Conservation (phyloP, 2,797 vertebrate genomes). For the Thripadectes ignobilis region DNA sequence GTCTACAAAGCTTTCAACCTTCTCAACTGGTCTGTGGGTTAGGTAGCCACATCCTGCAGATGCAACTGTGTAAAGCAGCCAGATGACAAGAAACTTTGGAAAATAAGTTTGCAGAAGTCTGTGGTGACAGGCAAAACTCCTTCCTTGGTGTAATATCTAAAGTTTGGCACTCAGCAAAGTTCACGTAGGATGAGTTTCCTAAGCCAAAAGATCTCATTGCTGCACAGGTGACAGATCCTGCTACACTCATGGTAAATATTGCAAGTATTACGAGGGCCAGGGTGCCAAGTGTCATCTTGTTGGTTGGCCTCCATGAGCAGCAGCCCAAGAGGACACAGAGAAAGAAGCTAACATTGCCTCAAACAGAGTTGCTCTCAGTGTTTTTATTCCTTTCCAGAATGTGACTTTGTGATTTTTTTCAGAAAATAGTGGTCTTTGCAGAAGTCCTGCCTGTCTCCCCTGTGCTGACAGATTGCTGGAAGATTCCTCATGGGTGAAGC, state of each 20-base stretch:
- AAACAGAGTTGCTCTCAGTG: neutral
- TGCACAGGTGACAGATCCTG: neutral
- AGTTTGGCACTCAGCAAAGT: neutral
- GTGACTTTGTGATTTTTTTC: neutral
- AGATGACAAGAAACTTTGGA: neutral
- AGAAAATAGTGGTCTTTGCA: neutral
- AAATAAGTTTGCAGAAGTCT: neutral
- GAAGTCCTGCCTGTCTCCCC: neutral
- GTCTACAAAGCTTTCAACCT: neutral
- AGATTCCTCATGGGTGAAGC: neutral
- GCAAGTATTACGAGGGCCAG: neutral
- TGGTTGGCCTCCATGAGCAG: neutral
- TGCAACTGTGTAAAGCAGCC: neutral
- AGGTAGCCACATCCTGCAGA: neutral
- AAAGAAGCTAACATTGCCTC: neutral
- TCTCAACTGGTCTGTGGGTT: neutral
- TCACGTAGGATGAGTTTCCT: neutral
- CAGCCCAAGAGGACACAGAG: neutral
- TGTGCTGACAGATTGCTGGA: slow-evolving; percentile 33
- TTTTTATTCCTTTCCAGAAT: neutral
- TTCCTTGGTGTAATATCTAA: neutral
- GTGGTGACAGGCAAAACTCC: neutral
- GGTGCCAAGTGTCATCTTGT: neutral
- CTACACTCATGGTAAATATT: neutral
- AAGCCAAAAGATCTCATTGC: neutral